Base-by-base conservation (phyloP, 1,140 invertebrate species). In the Scaptomyza hsui region DNA sequence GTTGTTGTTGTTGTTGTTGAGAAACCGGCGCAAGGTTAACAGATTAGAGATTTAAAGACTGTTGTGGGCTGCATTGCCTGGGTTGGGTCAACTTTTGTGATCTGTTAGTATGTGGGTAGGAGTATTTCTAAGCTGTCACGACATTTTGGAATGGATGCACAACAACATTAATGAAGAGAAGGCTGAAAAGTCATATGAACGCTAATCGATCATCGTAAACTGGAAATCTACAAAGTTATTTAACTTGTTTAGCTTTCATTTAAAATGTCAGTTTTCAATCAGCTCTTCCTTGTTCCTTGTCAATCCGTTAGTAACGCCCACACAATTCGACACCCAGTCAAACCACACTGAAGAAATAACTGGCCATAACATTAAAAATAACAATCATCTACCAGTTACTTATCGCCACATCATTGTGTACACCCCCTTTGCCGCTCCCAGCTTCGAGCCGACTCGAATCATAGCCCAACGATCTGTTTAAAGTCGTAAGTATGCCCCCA, bases 321-420 rank as follows among this genome's bases (percentile, higher is more conserved):
- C 80, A 77, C 81, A 76, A 85, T 86, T 85, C 81, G 81, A 86
- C 80, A 85, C 80, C 68, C 81, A 77, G 64, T 85, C 64, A 55
- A 60, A 59, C 29, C 51, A 44, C 51, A 48, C 32, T 29, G 26
- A 29, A 29, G 6, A 29, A 39, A 53, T 68, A 47, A 75, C 67
- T 86, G 80, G 78, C 76, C 76, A 85, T 80, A 85, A 74, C 81
- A 86, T 85, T 86, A 77, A 85, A 29, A 86, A 85, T 85, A 86
- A 85, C 81, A 85, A 86, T 85, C 77, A 78, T 85, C 81, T 80
- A 86, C 69, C 76, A 85, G 81, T 85, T 85, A 85, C 81, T 85
- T 85, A 85, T 85, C 81, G 74, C 48, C 55, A 61, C 71, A 73
- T 77, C 74, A 64, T 64, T 49, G 67, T 55, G 49, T 62, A 35